phyloP scores from a whole-genome alignment of 2,113 vertebrate species.

The Prionailurus bengalensis region DNA sequence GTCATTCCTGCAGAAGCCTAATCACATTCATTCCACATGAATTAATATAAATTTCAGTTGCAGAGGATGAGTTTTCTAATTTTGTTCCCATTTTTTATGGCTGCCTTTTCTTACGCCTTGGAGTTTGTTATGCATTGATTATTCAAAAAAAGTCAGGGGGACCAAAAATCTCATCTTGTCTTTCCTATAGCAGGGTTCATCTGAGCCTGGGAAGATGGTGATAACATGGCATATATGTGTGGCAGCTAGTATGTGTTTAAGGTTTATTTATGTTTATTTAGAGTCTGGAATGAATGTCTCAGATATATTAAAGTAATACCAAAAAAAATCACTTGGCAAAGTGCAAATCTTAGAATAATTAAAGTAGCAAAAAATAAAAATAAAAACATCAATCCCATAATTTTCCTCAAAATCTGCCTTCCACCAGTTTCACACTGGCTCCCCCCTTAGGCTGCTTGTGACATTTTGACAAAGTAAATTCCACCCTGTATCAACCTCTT shows the following conservation, averaged over 20 bases:
- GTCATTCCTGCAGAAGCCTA: not conserved
- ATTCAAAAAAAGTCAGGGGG: not conserved
- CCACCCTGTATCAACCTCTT: conserved; percentile 35
- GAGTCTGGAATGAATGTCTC: not conserved
- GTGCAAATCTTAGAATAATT: conserved; percentile 41
- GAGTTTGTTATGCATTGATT: not conserved
- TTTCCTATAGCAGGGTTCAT: not conserved
- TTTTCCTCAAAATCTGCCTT: not conserved
- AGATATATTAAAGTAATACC: conserved; percentile 15
- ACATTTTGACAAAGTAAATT: conserved; percentile 60
- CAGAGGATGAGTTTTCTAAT: not conserved
- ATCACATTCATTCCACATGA: not conserved
- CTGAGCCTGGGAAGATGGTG: not conserved
- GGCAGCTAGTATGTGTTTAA: not conserved
- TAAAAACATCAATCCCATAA: conserved; percentile 49
- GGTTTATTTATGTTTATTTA: conserved; percentile 25
- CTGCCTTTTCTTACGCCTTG: not conserved
- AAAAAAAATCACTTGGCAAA: conserved; percentile 20
- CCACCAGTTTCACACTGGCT: not conserved
- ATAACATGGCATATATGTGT: not conserved
- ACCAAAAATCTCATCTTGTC: not conserved
- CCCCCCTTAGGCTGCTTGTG: conserved; percentile 1
- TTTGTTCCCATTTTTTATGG: conserved; percentile 1
- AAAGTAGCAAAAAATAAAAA: conserved; percentile 44
- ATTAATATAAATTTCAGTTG: not conserved